Evolutionary conservation across 1,140 invertebrate species (phyloP), one percentile per base, ranked within the genome.

Genomic region (Ruditapes philippinarum): DNA sequence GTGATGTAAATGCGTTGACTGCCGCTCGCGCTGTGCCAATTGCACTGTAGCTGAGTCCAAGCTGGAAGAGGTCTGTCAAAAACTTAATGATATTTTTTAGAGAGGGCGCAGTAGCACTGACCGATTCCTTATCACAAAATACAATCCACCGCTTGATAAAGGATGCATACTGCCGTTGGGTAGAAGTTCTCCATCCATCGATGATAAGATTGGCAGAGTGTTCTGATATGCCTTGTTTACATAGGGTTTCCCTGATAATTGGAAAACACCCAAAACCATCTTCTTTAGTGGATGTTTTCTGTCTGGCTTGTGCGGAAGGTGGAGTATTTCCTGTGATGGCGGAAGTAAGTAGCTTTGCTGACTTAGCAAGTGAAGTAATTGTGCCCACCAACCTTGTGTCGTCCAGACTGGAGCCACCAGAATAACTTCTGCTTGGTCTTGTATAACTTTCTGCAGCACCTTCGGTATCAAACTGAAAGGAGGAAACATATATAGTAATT

Each of bases 351-450:
- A 57, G 51, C 51, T n/a, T 19, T 17, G 51, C 0, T 82, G 42
- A 49, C 57, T 57, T 25, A 73, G 68, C 5, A 87, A 28, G 28
- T 82, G 25, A 36, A 90, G 7, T 51, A 88, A 38, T n/a, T 85
- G 62, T 17, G 90, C 54, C 51, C 70, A 88, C 86, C 91, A 92
- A 5, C 76, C 14, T 33, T 92, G 90, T 3, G 91, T 89, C 51
- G 83, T 82, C 87, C 85, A 92, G 12, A 68, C 17, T 74, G 91
- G 90, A 0, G 84, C 74, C 9, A 92, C 49, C 5, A 91, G 22
- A 19, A 90, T 74, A 88, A 73, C 81, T 28, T 38, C 49, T 25
- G 84, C 74, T 33, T 60, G 33, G 25, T 92, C 89, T 25, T 76
- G n/a, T 42, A 40, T 31, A 19, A 91, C 76, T 38, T 93, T 92